Conservation (phyloP, 2,797 vertebrate species). For the Carcharodon carcharias region DNA sequence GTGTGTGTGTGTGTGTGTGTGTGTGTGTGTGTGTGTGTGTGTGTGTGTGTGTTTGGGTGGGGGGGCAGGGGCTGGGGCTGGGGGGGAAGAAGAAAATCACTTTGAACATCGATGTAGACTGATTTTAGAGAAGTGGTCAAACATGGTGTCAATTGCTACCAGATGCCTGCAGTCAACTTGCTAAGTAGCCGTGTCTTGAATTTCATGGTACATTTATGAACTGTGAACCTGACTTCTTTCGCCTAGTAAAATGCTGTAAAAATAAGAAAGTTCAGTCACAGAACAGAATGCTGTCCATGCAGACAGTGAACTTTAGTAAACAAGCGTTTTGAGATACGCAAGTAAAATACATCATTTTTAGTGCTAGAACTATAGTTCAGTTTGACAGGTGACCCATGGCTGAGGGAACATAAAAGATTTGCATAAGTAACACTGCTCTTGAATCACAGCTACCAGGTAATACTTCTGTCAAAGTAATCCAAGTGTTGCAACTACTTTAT, state of each 20-base stretch:
- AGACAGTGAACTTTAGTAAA: not conserved
- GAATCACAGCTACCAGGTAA: not conserved
- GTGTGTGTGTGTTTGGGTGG: not conserved
- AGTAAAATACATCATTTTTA: not conserved
- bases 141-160: constrained; percentile 6
- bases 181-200: not conserved
- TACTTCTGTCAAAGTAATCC: not conserved
- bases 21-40: not conserved
- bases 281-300: not conserved
- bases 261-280: not conserved
- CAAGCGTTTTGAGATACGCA: not conserved
- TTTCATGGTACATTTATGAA: not conserved
- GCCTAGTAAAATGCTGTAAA: not conserved
- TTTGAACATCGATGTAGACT: not conserved
- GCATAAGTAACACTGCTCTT: not conserved
- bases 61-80: too few relatives aligned
- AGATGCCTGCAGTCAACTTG: not conserved
- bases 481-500: not conserved
- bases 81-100: not conserved
- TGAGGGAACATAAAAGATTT: not conserved
- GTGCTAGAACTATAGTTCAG: too few relatives aligned
- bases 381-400: not conserved
- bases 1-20: not conserved
- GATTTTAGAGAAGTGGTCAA: not conserved
- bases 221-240: not conserved